These are phyloP conservation scores for Cantharis rufa DNA, from an alignment of 2,888 invertebrate genomes.

Conservation along the genomic window DNA sequence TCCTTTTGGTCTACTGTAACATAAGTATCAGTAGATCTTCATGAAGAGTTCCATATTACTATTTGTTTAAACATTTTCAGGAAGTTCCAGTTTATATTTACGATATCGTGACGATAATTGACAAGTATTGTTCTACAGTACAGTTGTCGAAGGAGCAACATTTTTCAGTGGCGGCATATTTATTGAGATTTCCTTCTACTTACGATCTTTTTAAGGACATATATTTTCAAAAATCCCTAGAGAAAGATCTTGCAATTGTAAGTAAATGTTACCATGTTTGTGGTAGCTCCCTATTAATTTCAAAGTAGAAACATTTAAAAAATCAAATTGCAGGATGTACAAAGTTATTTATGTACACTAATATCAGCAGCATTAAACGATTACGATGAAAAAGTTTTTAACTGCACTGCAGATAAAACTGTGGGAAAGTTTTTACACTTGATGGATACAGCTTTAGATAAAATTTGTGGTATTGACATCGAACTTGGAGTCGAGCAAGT, in stretches of 20 bases:
- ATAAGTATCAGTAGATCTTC: no score
- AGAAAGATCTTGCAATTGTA: conserved; percentile 3
- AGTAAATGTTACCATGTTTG: background rate
- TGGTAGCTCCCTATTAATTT: background rate
- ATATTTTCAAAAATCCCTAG: background rate
- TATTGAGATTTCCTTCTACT: conserved; percentile 1
- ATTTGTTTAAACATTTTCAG: conserved; percentile 1
- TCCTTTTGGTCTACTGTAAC: no score
- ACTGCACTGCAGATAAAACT: conserved; percentile 18
- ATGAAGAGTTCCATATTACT: background rate
- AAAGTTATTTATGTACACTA: conserved; percentile 41
- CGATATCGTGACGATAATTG: background rate
- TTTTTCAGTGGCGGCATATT: conserved; percentile 1
- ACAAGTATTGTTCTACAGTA: background rate
- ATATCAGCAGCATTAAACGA: conserved; percentile 40
- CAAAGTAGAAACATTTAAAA: background rate
- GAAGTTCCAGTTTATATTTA: background rate
- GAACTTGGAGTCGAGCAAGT: conserved; percentile 25
- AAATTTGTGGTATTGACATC: conserved; percentile 42
- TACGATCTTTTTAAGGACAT: conserved; percentile 16
- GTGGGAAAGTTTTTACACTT: conserved; percentile 47
- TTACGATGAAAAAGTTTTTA: conserved; percentile 31
- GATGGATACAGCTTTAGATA: conserved; percentile 49
- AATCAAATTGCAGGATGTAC: conserved; percentile 37
- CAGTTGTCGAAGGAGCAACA: background rate